Evolutionary conservation across 92 coral and sea anemone genomes (phyloP).

Genomic region (Umimayanthus kanabou): DNA sequence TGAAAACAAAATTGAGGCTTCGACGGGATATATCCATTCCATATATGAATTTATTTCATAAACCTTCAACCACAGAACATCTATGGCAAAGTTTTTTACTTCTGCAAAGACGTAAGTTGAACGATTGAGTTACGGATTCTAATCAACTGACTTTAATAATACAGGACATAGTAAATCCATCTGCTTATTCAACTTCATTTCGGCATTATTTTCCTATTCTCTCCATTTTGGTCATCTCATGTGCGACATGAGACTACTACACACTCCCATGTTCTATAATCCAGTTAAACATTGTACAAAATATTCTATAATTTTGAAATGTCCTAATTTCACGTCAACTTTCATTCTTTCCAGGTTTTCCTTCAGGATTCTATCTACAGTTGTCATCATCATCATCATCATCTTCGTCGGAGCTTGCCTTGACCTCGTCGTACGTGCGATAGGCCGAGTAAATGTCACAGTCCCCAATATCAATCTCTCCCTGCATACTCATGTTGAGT

Average conservation of each 20-base stretch:
- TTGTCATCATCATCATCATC: not conserved
- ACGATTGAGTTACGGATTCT: not conserved
- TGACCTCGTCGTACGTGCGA: not conserved
- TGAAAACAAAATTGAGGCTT: no score
- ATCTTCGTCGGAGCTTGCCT: constrained; percentile 8
- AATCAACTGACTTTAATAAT: not conserved
- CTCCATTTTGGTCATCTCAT: not conserved
- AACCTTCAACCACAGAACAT: no score
- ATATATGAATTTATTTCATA: no score
- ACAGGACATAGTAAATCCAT: not conserved
- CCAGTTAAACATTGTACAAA: not conserved
- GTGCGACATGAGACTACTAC: not conserved
- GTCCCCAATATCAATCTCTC: constrained; percentile 21
- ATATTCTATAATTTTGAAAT: no score
- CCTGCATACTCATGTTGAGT: constrained; percentile 35
- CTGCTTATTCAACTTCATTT: not conserved
- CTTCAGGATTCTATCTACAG: not conserved
- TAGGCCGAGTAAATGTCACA: constrained; percentile 41
- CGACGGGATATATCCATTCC: no score
- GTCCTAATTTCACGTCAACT: not conserved
- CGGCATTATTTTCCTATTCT: not conserved
- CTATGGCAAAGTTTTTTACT: not conserved
- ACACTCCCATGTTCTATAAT: not conserved
- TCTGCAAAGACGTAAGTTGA: not conserved
- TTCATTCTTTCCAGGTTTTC: not conserved